A percentile compares a stretch with the other conserved stretches of the same genome.
Evolutionary conservation across 2,888 invertebrate species (phyloP).

Genomic region (Caenorhabditis uteleia): DNA sequence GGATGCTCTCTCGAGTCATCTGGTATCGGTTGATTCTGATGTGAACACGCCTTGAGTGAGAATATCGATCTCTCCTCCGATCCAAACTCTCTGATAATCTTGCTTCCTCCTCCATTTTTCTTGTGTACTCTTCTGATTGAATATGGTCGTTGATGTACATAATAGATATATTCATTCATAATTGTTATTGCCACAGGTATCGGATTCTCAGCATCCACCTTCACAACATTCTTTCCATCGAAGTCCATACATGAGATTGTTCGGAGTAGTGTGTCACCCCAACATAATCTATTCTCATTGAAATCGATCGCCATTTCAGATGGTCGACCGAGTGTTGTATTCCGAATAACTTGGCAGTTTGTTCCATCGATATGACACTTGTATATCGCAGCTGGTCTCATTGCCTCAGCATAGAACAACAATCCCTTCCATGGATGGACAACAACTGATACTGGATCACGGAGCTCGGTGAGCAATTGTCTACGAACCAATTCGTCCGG

Average conservation of each 20-base stretch:
- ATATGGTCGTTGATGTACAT: conserved; percentile 94
- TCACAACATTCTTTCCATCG: conserved; percentile 57
- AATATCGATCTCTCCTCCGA: conserved; percentile 49
- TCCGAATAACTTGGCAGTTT: conserved; percentile 75
- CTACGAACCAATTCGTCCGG: conserved; percentile 67
- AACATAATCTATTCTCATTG: conserved; percentile 70
- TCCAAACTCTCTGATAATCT: conserved; percentile 60
- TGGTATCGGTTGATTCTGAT: conserved; percentile 65
- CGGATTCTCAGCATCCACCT: conserved; percentile 53
- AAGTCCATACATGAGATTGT: conserved; percentile 66
- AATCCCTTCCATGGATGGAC: conserved; percentile 89
- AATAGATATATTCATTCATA: conserved; percentile 84
- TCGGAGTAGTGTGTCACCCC: conserved; percentile 75
- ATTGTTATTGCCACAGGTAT: conserved; percentile 66
- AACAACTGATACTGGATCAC: conserved; percentile 91
- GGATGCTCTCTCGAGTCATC: conserved; percentile 62
- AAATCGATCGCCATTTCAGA: conserved; percentile 71
- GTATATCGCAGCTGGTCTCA: conserved; percentile 87
- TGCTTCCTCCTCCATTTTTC: conserved; percentile 76
- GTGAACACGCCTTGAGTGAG: conserved; percentile 57
- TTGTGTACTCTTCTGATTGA: conserved; percentile 86
- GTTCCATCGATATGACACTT: conserved; percentile 89
- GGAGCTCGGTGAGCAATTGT: conserved; percentile 71
- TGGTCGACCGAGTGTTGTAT: conserved; percentile 70
- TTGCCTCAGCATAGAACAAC: conserved; percentile 95